Evolutionary conservation across 2,113 vertebrate genomes (phyloP).

Genomic region (Zingel zingel): DNA sequence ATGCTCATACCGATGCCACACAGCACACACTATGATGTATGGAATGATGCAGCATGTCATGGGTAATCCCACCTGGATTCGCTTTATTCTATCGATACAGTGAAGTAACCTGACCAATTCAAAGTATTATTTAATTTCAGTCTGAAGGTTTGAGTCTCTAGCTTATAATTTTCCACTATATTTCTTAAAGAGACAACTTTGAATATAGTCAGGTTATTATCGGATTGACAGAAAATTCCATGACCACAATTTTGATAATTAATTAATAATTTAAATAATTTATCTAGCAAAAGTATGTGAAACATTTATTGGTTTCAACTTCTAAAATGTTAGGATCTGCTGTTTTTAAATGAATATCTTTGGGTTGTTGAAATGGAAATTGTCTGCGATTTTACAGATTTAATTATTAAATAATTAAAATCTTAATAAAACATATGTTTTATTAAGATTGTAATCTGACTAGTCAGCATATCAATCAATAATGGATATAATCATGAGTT

Average conservation of each 20-base stretch:
- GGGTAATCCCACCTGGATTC: slow-evolving; percentile 48
- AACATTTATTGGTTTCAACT: too few relatives aligned
- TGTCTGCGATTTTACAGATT: not conserved
- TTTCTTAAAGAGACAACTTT: not conserved
- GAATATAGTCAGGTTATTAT: not conserved
- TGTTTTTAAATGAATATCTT: not conserved
- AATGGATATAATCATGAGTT: not conserved
- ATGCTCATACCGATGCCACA: slow-evolving; percentile 26
- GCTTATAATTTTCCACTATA: not conserved
- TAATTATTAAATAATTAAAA: slow-evolving; percentile 17
- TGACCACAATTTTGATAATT: not conserved
- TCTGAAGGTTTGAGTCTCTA: not conserved
- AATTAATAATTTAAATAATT: not conserved
- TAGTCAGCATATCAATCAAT: not conserved
- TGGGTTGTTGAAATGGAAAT: not conserved
- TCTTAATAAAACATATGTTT: not conserved
- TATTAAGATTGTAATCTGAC: too few relatives aligned
- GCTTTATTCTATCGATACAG: slow-evolving; percentile 11
- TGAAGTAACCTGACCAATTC: slow-evolving; percentile 22
- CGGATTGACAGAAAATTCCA: not conserved
- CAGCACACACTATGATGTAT: slow-evolving; percentile 31
- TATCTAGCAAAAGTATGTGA: too few relatives aligned
- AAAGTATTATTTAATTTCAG: not conserved
- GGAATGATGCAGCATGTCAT: slow-evolving; percentile 38
- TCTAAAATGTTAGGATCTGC: not conserved